Percentiles rank a stretch among this genome's conserved stretches.
Evolutionary conservation across 2,797 vertebrate genomes (phyloP).

Genomic region (Linurgus olivaceus): DNA sequence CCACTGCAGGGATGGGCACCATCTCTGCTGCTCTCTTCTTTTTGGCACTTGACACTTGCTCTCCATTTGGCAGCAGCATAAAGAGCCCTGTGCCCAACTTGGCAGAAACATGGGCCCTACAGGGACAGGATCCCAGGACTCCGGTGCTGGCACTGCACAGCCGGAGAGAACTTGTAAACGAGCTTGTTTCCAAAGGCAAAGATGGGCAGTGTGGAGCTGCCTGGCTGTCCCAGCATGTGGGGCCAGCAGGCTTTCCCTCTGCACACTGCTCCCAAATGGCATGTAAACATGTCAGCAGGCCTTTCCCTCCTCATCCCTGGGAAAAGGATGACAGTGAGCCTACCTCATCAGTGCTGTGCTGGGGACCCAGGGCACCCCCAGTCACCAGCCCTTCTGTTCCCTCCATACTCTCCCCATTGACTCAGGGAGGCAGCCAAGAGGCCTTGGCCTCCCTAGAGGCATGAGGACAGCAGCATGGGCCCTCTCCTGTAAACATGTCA

Average conservation of each 20-base stretch:
- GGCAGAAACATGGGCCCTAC: background rate
- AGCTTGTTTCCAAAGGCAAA: background rate
- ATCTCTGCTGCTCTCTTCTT: background rate
- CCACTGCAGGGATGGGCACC: background rate
- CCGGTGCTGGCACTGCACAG: background rate
- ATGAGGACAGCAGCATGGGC: background rate
- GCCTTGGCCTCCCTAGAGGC: background rate
- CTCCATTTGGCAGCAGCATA: conserved; percentile 3
- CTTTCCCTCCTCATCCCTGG: background rate
- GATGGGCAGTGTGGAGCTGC: background rate
- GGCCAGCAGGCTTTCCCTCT: background rate
- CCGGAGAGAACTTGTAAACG: background rate
- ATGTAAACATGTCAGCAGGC: conserved; percentile 20
- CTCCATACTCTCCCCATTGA: background rate
- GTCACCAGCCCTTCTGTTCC: background rate
- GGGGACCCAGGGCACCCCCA: background rate
- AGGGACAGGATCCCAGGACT: background rate
- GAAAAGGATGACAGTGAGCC: background rate
- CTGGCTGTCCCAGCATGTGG: background rate
- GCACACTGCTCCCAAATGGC: background rate
- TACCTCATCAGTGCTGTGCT: background rate
- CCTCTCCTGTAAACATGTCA: background rate
- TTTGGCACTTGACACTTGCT: conserved; percentile 61
- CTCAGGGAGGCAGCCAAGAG: rapidly evolving
- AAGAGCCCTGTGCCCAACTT: background rate